Evolutionary conservation across 2,888 invertebrate species (phyloP), one percentile per base, ranked within the genome.

Genomic region (Zaprionus bogoriensis): DNA sequence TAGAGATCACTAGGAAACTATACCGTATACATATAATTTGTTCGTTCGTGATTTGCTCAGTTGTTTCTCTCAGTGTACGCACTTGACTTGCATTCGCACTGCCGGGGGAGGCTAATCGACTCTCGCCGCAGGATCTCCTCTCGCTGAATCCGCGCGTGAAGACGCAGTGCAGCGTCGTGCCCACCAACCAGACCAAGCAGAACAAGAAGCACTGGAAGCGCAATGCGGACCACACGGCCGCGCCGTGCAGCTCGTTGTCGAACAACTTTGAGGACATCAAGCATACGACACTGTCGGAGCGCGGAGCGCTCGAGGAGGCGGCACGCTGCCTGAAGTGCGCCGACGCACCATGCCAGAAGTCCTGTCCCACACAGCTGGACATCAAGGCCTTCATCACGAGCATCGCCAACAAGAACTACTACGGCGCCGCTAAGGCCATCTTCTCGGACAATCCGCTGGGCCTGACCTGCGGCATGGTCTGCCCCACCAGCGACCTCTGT

Each of bases 181-280:
- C 99, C 7, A 96, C 98, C 19, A 92, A 92, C 7, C 92, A 93
- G 47, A 99, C 99, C 0, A 98, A 99, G 92, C 92, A 92, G 73
- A 95, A 94, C 77, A 99, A 98, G 89, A 94, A 95, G 69, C 96
- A 97, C 78, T 99, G 99, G 99, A 99, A 99, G 91, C 93, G 99
- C 64, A 99, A 99, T 89, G 90, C 93, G 0, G 95, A 96, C 85
- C 95, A 96, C 82, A 94, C 95, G n/a, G 68, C 65, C 0, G 50
- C 74, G 67, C 45, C 91, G 94, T 96, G 92, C 92, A 12, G 96
- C 20, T 92, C 95, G 1, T 88, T 96, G 59, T 93, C 93, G 63
- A 97, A 98, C 74, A 96, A 99, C 91, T 99, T 99, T 90, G 96
- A 96, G 71, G 99, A 99, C 88, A 96, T 99, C 66, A 99, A 99